Base-by-base conservation (phyloP, 2,797 vertebrate species). In the Zonotrichia albicollis region DNA sequence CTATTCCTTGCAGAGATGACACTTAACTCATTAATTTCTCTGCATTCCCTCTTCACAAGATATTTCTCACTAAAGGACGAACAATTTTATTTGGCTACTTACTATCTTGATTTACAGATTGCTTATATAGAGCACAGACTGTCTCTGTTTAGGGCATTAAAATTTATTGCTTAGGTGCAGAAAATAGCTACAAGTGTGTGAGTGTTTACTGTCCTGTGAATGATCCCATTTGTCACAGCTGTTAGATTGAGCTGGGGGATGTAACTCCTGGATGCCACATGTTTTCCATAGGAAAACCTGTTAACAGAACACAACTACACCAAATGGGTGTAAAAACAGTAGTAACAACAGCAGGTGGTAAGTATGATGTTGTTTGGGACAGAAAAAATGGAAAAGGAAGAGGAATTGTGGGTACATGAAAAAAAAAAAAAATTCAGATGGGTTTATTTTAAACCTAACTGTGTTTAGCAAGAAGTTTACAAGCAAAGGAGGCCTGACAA, bases 81-180 rank as follows among this genome's bases (percentile, higher is more conserved):
- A 42, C 11, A 80, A 43, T 71, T 90, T 88, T 89, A 78, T 79
- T 42, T 87, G 65, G 36, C 54, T 91, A 46, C 48, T 84, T 84
- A 71, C 84, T 96, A 54, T 82, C 77, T 51, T 96, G 78, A 91
- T 96, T 90, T 95, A 71, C 38, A 80, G 46, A 62, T 84, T 93
- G 45, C 42, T 84, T 86, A 72, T 85, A 73, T 60, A 87, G 70
- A 92, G 81, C 93, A 94, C 55, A 94, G 58, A 23, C 29, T 70
- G 21, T 58, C 45, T 90, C 51, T 89, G 18, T 91, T 89, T 82
- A 76, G 19, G 25, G 45, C 62, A 92, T 84, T 96, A 92, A 94
- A 95, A 95, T 90, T 65, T 92, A 94, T 90, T 67, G 73, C 64
- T 96, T 72, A 62, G 38, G 62, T 82, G 76, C 42, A 92, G 73